Base-by-base conservation (phyloP, 2,113 vertebrate genomes). In the Danionella cerebrum region DNA sequence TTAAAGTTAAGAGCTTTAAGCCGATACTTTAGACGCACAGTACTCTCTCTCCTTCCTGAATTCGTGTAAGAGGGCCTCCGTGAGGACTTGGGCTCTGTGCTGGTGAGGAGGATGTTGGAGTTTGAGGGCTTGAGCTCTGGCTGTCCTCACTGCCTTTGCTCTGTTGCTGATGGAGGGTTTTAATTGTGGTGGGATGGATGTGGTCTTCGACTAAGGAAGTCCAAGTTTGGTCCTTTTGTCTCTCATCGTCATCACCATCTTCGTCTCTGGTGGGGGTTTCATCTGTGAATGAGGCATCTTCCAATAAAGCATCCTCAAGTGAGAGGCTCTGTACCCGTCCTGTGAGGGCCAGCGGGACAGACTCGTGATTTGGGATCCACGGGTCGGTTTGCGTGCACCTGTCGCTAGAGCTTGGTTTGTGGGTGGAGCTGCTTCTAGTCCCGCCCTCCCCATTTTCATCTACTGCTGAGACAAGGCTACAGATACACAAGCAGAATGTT, bases 371-470 rank as follows among this genome's bases (percentile, higher is more conserved):
- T 2, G 60, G 29, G 7, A 53, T 51, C 51, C 51, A 35, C 12
- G 68, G 33, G 13, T 88, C 86, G 0, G 88, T 90, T 78, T 90
- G 88, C 36, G 84, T 87, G 3, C 76, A 84, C 67, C 57, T 79
- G 68, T 89, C 85, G 51, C 44, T 21, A 24, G 82, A 78, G 14
- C 67, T 39, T 19, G 75, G 52, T 73, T 67, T 76, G 27, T 65
- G 59, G n/a, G 9, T 52, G 21, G 74, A 72, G 42, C 21, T n/a
- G 12, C 60, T 65, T 19, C 60, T 22, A 76, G 53, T 71, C 54
- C 39, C 77, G 67, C 82, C 83, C 41, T 86, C 86, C 7, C 80
- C 71, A 44, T 74, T 78, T 73, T 78, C 70, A 45, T 53, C 38
- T 65, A 60, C 77, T 67, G 79, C 75, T 65, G 81, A 74, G 44